phyloP scores from a whole-genome alignment of 2,113 vertebrate genomes.

The Pseudorasbora parva region DNA sequence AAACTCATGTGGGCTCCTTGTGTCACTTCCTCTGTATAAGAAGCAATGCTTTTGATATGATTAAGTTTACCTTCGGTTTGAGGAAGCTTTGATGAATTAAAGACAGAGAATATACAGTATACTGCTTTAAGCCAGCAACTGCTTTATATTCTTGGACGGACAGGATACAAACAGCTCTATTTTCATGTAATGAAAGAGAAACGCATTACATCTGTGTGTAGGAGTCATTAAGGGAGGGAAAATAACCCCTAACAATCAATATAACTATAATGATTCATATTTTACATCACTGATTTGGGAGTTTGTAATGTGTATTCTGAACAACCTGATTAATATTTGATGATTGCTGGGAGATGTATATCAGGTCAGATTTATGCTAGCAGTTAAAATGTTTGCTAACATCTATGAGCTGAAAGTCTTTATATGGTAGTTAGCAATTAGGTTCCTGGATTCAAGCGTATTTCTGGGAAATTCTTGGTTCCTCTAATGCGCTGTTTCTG shows the following conservation, averaged over 20 bases:
- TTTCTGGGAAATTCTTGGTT: conserved; percentile 14
- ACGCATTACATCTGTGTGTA: not conserved
- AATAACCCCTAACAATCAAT: not conserved
- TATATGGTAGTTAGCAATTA: conserved; percentile 20
- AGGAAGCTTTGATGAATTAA: not conserved
- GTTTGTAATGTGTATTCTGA: not conserved
- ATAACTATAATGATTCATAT: not conserved
- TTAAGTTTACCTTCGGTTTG: not conserved
- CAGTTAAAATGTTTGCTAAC: not conserved
- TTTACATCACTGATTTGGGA: not conserved
- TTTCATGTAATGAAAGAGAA: not conserved
- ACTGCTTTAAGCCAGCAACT: not conserved
- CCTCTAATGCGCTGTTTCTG: conserved; percentile 5
- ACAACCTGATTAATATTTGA: not conserved
- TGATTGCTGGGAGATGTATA: not conserved
- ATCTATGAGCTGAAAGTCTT: not conserved
- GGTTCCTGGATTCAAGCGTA: conserved; percentile 22
- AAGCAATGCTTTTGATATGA: not conserved
- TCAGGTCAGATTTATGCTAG: conserved; percentile 1
- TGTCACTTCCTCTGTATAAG: not conserved
- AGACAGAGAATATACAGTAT: not conserved
- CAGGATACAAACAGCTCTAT: not conserved
- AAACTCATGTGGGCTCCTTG: not conserved
- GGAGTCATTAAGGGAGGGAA: not conserved
- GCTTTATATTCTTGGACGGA: not conserved